Percentiles rank a stretch among this genome's conserved stretches.
Conservation (phyloP, 2,797 vertebrate genomes). For the Rhincodon typus region DNA sequence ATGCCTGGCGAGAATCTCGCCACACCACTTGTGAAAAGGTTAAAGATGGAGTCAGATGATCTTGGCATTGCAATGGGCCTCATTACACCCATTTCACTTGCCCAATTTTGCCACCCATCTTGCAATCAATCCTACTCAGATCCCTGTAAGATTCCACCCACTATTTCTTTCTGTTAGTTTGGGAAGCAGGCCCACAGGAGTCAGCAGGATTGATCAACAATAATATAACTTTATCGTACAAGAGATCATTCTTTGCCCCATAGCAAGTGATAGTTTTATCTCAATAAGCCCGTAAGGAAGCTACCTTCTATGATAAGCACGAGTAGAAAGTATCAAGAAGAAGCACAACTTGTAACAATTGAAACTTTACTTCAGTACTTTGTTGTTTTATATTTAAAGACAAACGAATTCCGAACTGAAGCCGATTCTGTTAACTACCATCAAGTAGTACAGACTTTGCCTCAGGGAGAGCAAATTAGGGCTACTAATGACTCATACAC, state of each 20-base stretch:
- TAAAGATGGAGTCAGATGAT: too few species aligned
- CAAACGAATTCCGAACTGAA: background rate
- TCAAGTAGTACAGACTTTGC: background rate
- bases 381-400: background rate
- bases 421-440: background rate
- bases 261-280: background rate
- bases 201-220: background rate
- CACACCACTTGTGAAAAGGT: too few species aligned
- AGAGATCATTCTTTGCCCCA: background rate
- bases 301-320: background rate
- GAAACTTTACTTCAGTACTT: too few species aligned
- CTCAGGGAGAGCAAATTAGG: background rate
- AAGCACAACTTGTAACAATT: background rate
- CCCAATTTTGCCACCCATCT: too few species aligned
- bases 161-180: background rate
- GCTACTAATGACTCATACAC: background rate
- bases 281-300: background rate
- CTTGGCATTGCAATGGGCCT: too few species aligned
- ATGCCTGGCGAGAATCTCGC: too few species aligned
- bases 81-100: too few species aligned
- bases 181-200: too few species aligned
- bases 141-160: background rate
- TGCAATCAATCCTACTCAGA: too few species aligned
- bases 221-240: background rate
- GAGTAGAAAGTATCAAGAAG: background rate